Percentiles rank a stretch among this genome's conserved stretches.
Conservation (phyloP, 2,888 invertebrate species). For the Brachypalpus laphriformis region DNA sequence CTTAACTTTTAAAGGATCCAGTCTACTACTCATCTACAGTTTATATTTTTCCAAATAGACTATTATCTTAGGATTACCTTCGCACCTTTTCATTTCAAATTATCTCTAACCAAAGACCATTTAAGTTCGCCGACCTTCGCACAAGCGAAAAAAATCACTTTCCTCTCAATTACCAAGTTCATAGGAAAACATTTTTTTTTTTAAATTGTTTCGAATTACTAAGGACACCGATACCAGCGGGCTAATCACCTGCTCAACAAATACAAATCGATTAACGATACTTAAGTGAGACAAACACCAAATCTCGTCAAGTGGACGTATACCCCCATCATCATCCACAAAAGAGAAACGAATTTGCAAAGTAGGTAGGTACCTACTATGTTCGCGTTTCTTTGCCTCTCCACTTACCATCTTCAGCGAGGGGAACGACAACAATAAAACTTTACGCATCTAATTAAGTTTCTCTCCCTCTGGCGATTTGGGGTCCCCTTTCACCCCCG, state of each 20-base stretch:
- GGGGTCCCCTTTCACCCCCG: background rate
- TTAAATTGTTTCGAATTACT: background rate
- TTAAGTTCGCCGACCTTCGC: background rate
- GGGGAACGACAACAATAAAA: constrained; percentile 5
- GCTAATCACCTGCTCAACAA: constrained; percentile 28
- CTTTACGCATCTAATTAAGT: constrained; percentile 32
- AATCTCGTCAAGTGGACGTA: constrained; percentile 31
- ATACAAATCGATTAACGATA: constrained; percentile 36
- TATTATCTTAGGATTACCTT: background rate
- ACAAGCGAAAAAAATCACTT: background rate
- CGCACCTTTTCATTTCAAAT: too few species aligned
- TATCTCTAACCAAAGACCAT: background rate
- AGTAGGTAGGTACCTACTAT: background rate
- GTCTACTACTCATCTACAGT: background rate
- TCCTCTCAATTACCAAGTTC: background rate
- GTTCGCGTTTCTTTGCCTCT: background rate
- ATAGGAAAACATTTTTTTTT: too few species aligned
- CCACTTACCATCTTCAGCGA: background rate
- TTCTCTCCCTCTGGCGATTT: constrained; percentile 22
- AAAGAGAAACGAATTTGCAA: background rate
- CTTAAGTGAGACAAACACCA: constrained; percentile 14
- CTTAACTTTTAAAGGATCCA: background rate
- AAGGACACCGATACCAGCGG: background rate
- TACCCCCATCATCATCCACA: constrained; percentile 10
- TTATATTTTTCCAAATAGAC: background rate